Conservation (phyloP, 35 echinoderm and acorn worm genomes). For the Anneissia japonica region DNA sequence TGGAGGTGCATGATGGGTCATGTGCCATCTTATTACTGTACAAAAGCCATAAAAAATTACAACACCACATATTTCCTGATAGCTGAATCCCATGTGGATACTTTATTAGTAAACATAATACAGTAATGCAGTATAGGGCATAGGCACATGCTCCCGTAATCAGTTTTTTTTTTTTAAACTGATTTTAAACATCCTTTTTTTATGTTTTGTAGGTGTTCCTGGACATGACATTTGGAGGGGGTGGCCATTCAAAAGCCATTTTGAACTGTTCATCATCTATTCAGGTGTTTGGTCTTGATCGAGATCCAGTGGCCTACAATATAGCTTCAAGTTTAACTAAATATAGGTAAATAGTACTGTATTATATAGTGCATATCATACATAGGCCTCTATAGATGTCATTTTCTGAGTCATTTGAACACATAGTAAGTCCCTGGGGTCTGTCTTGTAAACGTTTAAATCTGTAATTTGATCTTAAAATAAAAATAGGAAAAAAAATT, state of each 20-base stretch:
- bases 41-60: too few species aligned
- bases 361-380: too few species aligned
- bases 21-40: too few species aligned
- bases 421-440: too few species aligned
- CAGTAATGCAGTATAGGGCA: neutral
- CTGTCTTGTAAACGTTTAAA: too few species aligned
- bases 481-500: too few species aligned
- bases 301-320: constrained; percentile 64
- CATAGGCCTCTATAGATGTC: too few species aligned
- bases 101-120: neutral
- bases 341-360: constrained; percentile 56
- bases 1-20: too few species aligned
- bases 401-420: too few species aligned
- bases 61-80: neutral
- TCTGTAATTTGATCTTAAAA: too few species aligned
- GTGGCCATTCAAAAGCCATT: constrained; percentile 73
- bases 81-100: neutral
- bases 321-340: constrained; percentile 48
- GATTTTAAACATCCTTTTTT: neutral
- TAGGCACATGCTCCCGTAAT: neutral
- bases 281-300: constrained; percentile 55
- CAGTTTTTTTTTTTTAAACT: neutral
- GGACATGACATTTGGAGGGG: constrained; percentile 76
- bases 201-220: constrained; percentile 29
- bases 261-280: constrained; percentile 20